phyloP scores from a whole-genome alignment of 2,797 vertebrate species.

The Allenopithecus nigroviridis region DNA sequence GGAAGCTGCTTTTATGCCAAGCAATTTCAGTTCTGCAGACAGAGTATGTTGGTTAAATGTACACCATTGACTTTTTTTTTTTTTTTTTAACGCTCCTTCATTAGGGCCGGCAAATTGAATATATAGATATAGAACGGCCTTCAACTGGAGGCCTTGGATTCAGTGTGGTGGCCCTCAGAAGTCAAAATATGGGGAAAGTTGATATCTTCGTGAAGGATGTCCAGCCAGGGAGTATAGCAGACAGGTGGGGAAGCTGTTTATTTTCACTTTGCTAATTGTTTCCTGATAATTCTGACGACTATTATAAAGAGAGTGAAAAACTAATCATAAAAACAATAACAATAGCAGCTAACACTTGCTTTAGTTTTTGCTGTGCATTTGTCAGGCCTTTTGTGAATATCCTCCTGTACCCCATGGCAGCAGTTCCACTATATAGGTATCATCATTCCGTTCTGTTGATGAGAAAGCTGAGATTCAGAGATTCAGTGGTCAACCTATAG shows the following conservation, averaged over 20 bases:
- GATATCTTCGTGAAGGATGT: slow-evolving; percentile 95
- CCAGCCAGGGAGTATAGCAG: slow-evolving; percentile 92
- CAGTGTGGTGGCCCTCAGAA: slow-evolving; percentile 93
- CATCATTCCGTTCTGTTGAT: neutral
- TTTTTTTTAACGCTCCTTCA: neutral
- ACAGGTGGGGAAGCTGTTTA: slow-evolving; percentile 87
- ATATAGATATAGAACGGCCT: slow-evolving; percentile 91
- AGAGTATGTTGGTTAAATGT: slow-evolving; percentile 16
- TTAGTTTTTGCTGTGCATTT: neutral
- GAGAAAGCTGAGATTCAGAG: neutral
- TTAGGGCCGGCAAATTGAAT: slow-evolving; percentile 91
- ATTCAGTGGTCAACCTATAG: neutral
- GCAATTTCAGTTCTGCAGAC: slow-evolving; percentile 64
- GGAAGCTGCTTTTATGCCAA: slow-evolving; percentile 68
- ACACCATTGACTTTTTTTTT: neutral
- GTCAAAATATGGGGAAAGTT: slow-evolving; percentile 85
- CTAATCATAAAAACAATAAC: neutral
- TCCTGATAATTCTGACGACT: neutral
- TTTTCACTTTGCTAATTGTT: neutral
- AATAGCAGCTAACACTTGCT: neutral
- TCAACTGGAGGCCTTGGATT: slow-evolving; percentile 93
- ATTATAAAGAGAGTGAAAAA: neutral
- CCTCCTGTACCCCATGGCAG: neutral
- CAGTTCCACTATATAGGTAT: neutral
- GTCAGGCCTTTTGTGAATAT: neutral